phyloP scores from a whole-genome alignment of 2,797 vertebrate species.

The Notoglanidium macrostoma region DNA sequence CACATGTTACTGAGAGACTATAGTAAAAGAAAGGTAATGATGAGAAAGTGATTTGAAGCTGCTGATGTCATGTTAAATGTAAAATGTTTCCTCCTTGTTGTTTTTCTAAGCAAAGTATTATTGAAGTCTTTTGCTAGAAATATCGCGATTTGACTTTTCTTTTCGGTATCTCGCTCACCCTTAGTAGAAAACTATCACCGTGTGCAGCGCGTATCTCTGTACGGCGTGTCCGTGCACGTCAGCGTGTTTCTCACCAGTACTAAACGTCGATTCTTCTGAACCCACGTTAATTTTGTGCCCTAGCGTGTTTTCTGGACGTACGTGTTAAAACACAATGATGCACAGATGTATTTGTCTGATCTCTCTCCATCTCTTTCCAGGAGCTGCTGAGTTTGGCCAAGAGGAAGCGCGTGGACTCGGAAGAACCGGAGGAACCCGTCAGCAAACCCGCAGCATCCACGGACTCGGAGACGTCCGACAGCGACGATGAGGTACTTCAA shows the following conservation, averaged over 20 bases:
- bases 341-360: background rate
- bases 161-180: too few species aligned
- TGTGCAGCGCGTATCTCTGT: too few species aligned
- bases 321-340: background rate
- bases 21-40: background rate
- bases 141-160: too few species aligned
- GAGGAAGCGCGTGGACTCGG: slow-evolving; percentile 93
- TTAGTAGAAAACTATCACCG: too few species aligned
- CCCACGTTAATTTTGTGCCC: background rate
- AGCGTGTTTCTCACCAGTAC: background rate
- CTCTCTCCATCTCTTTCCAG: slow-evolving; percentile 65
- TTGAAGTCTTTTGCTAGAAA: too few species aligned
- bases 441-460: slow-evolving; percentile 94
- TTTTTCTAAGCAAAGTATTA: too few species aligned
- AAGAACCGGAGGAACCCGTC: slow-evolving; percentile 90
- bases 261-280: background rate
- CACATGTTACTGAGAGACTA: too few species aligned
- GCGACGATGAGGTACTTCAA: slow-evolving; percentile 88
- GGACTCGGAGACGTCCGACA: slow-evolving; percentile 96
- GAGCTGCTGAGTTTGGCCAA: slow-evolving; percentile 94
- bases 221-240: background rate
- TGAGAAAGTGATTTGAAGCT: background rate
- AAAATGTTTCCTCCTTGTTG: background rate
- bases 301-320: background rate
- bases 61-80: background rate